Evolutionary conservation across 2,797 vertebrate genomes (phyloP).

Genomic region (Jordanella pulchra): DNA sequence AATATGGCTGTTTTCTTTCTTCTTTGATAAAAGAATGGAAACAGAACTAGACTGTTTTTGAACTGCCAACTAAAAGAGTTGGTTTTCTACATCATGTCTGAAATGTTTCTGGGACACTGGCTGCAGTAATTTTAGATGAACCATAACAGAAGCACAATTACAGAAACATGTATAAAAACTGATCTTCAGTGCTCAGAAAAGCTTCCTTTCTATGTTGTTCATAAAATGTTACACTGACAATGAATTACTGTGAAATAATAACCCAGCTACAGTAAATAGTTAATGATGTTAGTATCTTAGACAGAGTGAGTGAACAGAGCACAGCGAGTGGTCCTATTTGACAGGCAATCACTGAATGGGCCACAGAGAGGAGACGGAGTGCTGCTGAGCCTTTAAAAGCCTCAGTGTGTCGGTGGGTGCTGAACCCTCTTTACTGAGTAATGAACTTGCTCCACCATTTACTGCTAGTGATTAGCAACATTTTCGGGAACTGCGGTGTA

Average conservation of each 20-base stretch:
- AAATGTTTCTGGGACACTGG: not conserved
- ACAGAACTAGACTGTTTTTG: not conserved
- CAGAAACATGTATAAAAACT: not conserved
- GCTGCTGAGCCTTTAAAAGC: not conserved
- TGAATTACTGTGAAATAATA: not conserved
- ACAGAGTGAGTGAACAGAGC: not conserved
- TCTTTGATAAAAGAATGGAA: not conserved
- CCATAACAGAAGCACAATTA: not conserved
- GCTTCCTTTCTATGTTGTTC: not conserved
- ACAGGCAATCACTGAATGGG: not conserved
- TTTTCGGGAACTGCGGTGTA: not conserved
- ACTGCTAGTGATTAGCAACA: not conserved
- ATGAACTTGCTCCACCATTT: not conserved
- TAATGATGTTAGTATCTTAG: not conserved
- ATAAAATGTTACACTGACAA: not conserved
- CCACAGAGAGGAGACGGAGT: not conserved
- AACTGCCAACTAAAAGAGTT: not conserved
- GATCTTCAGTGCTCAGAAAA: not conserved
- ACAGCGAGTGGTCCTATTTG: not conserved
- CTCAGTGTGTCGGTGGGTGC: not conserved
- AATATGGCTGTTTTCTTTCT: not conserved
- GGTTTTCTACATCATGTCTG: not conserved
- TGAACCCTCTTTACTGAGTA: not conserved
- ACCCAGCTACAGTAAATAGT: not conserved
- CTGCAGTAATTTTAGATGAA: not conserved